Evolutionary conservation across 2,797 vertebrate genomes (phyloP), one percentile per base, ranked within the genome.

Genomic region (Danio tinwini): DNA sequence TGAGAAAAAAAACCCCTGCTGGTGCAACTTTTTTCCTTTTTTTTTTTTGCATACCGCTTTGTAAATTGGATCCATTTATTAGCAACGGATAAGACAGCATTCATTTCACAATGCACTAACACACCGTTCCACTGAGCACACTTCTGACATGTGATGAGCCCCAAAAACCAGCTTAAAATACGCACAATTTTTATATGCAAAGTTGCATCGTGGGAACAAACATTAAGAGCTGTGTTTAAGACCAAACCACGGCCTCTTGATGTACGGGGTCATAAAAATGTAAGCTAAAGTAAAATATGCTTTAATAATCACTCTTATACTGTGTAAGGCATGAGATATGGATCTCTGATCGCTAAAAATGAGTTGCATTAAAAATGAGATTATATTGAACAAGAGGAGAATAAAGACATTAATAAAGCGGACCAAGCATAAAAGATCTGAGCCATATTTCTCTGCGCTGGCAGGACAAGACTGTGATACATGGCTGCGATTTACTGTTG

Each of bases 401-500:
- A 80, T 80, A 70, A 39, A 63, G 64, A 42, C 61, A 72, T 56
- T 56, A 81, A 81, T 65, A 73, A 45, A 44, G 44, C 40, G 16
- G 37, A 67, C n/a, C 39, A 39, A 47, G 55, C 53, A 12, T 59
- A 21, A 65, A 40, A 59, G 44, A 47, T 69, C 21, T 5, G 44
- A 72, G 58, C 59, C 59, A 62, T 83, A 81, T 81, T 71, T 77
- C 80, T 77, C 42, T 5, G 8, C 21, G 49, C 58, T 8, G 69
- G 62, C 55, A 67, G 79, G 29, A 29, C 68, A 82, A 82, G 80
- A 76, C 62, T 79, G 82, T 47, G 62, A 80, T 76, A 42, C 81
- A 72, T 67, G 75, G 44, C 81, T 79, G 78, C 71, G 79, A 79
- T 82, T 83, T 85, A 82, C 73, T 39, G 73, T 70, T 44, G 55